Evolutionary conservation across 2,797 vertebrate genomes (phyloP).

Genomic region (Argyrosomus regius): DNA sequence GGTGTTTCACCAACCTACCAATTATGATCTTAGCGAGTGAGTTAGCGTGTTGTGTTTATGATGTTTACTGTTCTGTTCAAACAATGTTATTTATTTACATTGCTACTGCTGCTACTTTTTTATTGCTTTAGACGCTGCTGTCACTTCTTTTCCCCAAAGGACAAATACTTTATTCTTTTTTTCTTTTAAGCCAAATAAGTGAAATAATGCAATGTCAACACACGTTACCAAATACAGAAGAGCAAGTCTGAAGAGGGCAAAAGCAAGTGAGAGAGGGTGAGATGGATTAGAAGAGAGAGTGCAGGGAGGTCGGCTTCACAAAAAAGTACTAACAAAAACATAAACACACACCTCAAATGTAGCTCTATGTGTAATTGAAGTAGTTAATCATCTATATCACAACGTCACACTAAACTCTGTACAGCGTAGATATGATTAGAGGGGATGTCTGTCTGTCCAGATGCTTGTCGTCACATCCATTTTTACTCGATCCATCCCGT

Average conservation of each 20-base stretch:
- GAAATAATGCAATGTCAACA: constrained; percentile 84
- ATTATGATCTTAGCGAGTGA: constrained; percentile 68
- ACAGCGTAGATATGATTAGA: constrained; percentile 41
- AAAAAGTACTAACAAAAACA: constrained; percentile 54
- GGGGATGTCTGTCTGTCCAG: constrained; percentile 76
- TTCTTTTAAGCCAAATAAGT: constrained; percentile 83
- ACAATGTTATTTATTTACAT: constrained; percentile 84
- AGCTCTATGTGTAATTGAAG: constrained; percentile 38
- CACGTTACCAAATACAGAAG: constrained; percentile 84
- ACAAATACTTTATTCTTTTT: constrained; percentile 68
- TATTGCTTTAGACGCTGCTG: constrained; percentile 87
- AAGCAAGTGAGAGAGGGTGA: constrained; percentile 49
- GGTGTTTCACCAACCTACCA: constrained; percentile 74
- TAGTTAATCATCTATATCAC: constrained; percentile 29
- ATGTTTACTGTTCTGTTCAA: constrained; percentile 67
- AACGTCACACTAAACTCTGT: constrained; percentile 51
- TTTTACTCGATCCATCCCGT: constrained; percentile 56
- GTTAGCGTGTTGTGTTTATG: constrained; percentile 58
- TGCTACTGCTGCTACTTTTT: constrained; percentile 81
- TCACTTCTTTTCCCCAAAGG: constrained; percentile 84
- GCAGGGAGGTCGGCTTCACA: constrained; percentile 30
- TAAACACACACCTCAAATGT: constrained; percentile 44
- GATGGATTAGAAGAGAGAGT: constrained; percentile 13
- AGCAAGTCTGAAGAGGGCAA: constrained; percentile 68
- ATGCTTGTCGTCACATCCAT: constrained; percentile 55